phyloP scores from a whole-genome alignment of 1,140 invertebrate species.

The Dendrolimus kikuchii region DNA sequence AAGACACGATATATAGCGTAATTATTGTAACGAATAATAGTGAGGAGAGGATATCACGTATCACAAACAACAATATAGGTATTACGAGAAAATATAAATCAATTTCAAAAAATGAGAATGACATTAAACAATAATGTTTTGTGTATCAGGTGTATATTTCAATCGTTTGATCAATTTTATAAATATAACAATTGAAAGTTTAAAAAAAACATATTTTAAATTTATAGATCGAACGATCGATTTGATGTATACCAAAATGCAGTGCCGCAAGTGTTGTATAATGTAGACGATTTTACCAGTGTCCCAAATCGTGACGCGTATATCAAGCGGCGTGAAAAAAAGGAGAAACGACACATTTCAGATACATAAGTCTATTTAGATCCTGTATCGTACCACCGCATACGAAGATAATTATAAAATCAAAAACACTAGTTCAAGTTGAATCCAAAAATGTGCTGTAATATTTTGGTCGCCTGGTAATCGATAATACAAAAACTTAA shows the following conservation, averaged over 20 bases:
- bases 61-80: too few relatives aligned
- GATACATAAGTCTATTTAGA: slow-evolving; percentile 31
- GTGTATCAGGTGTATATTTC: too few relatives aligned
- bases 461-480: not conserved
- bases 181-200: too few relatives aligned
- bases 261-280: slow-evolving; percentile 29
- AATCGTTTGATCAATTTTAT: too few relatives aligned
- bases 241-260: slow-evolving; percentile 13
- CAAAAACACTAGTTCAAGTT: not conserved
- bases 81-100: too few relatives aligned
- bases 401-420: slow-evolving; percentile 14
- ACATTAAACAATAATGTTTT: too few relatives aligned
- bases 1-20: not conserved
- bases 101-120: too few relatives aligned
- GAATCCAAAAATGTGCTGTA: not conserved
- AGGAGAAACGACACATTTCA: slow-evolving; percentile 60
- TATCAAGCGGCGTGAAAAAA: slow-evolving; percentile 70
- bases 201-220: not conserved
- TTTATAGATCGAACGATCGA: slow-evolving; percentile 12
- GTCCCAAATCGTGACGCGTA: slow-evolving; percentile 65
- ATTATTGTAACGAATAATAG: not conserved
- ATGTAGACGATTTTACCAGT: slow-evolving; percentile 64
- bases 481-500: too few relatives aligned
- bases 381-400: slow-evolving; percentile 19
- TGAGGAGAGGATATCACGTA: not conserved